A percentile compares a stretch with the other conserved stretches of the same genome.
Evolutionary conservation across 2,113 vertebrate genomes (phyloP).

Genomic region (Dendropsophus ebraccatus): DNA sequence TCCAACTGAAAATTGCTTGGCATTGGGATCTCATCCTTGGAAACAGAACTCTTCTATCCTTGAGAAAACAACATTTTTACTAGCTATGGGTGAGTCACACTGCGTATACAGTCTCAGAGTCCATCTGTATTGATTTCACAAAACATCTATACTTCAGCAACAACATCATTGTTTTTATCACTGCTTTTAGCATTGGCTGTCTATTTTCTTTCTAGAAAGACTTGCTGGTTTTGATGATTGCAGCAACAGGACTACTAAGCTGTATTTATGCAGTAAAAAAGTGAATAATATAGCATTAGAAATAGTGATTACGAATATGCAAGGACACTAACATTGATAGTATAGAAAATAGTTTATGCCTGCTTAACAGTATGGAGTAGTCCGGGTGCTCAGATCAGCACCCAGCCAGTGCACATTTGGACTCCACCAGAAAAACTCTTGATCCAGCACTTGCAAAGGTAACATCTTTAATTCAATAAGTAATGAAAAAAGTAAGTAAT

Average conservation of each 20-base stretch:
- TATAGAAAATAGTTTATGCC: no score
- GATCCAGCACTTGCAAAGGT: no score
- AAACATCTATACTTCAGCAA: not conserved
- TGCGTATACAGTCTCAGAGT: not conserved
- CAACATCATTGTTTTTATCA: not conserved
- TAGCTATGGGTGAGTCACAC: not conserved
- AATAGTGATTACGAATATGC: no score
- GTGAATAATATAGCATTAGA: no score
- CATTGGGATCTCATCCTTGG: not conserved
- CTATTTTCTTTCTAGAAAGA: not conserved
- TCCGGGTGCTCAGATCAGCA: no score
- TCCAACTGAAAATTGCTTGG: not conserved
- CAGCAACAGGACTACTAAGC: not conserved
- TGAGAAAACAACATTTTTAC: not conserved
- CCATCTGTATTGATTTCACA: slow-evolving; percentile 3
- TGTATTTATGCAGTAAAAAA: not conserved
- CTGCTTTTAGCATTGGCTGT: not conserved
- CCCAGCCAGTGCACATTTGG: no score
- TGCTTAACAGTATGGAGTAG: no score
- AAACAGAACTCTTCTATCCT: not conserved
- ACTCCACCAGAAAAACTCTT: no score
- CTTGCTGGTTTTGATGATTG: not conserved
- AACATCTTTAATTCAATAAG: no score
- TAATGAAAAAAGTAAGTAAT: no score
- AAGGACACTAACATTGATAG: no score